These are phyloP conservation scores for Tachystola acroxantha DNA, from an alignment of 2,888 invertebrate species.

Conservation along the genomic window DNA sequence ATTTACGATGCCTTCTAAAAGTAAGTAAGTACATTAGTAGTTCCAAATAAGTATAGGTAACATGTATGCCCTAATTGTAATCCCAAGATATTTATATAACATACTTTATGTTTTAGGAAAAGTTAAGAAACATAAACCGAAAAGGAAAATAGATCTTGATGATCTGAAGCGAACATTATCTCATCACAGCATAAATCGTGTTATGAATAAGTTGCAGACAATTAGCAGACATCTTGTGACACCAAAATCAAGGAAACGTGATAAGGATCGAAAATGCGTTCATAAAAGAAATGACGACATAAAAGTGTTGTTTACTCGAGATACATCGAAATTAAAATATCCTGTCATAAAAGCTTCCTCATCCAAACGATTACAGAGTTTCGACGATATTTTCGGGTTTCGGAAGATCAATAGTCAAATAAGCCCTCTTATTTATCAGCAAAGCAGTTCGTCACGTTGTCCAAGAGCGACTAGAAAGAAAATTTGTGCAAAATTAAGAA, in stretches of 20 bases:
- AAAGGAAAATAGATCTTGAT: neutral
- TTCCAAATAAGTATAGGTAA: no score
- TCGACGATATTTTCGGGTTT: conserved; percentile 22
- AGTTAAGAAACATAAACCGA: conserved; percentile 1
- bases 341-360: neutral
- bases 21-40: neutral
- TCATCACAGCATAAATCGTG: neutral
- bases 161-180: neutral
- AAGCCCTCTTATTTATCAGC: conserved; percentile 12
- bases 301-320: conserved; percentile 17
- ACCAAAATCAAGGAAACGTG: neutral
- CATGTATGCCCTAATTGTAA: no score
- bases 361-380: neutral
- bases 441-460: conserved; percentile 4
- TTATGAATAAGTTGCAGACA: neutral
- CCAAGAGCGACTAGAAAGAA: neutral
- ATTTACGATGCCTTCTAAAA: neutral
- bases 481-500: neutral
- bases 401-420: conserved; percentile 14
- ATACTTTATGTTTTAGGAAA: neutral
- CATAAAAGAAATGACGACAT: conserved; percentile 7
- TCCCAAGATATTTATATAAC: neutral
- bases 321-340: conserved; percentile 7
- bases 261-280: neutral
- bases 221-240: neutral